phyloP scores from a whole-genome alignment of 1,140 invertebrate genomes.

The Periplaneta americana region DNA sequence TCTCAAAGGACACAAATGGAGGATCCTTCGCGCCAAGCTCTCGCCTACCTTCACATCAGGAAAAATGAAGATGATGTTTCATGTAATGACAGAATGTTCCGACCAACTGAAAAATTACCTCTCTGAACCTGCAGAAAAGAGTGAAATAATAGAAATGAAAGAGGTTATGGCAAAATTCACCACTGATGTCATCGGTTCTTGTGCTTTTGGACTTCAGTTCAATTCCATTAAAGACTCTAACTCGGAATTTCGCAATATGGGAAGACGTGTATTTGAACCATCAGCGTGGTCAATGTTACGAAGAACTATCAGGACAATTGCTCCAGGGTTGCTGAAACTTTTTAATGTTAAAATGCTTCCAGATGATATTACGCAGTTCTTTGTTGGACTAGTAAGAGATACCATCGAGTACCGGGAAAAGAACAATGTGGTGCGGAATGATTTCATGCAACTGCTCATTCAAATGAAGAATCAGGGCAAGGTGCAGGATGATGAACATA shows the following conservation, averaged over 20 bases:
- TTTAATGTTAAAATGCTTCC: not conserved
- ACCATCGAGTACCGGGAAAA: conserved; percentile 23
- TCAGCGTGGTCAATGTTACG: not conserved
- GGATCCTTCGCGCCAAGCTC: conserved; percentile 37
- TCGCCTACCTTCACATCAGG: conserved; percentile 42
- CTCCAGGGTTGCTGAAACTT: not conserved
- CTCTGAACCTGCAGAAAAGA: conserved; percentile 27
- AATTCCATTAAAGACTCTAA: conserved; percentile 41
- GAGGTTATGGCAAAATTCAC: conserved; percentile 42
- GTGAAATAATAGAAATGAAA: conserved; percentile 36
- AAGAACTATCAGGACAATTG: not conserved
- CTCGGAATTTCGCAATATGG: conserved; percentile 44
- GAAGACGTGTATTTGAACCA: conserved; percentile 32
- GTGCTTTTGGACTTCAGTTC: conserved; percentile 49
- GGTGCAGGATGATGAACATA: not conserved
- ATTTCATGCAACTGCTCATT: conserved; percentile 14
- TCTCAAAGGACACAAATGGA: conserved; percentile 34
- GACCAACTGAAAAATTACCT: conserved; percentile 27
- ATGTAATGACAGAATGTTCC: conserved; percentile 6
- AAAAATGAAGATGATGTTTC: conserved; percentile 39
- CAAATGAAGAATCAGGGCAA: conserved; percentile 13
- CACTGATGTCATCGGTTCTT: conserved; percentile 49
- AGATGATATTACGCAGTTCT: conserved; percentile 22
- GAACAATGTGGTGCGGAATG: conserved; percentile 30
- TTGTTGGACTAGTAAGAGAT: conserved; percentile 22